phyloP scores from a whole-genome alignment of 2,888 invertebrate genomes.

The Drosophila paramelanica region DNA sequence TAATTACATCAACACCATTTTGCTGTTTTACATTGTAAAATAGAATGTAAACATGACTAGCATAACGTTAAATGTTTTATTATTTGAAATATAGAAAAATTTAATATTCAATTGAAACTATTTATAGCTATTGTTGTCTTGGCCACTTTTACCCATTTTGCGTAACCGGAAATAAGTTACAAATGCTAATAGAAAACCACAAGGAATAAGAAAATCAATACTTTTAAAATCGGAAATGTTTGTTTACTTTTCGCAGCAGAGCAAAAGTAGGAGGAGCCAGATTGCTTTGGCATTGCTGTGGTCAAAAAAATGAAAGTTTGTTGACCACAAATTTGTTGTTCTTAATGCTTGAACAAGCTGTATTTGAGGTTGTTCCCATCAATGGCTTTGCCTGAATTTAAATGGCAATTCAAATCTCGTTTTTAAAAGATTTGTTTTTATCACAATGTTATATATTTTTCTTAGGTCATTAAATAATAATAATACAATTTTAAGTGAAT shows the following conservation, averaged over 20 bases:
- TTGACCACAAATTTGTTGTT: conserved; percentile 4
- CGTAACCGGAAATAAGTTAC: background rate
- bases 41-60: background rate
- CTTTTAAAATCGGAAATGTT: background rate
- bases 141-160: background rate
- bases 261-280: too few relatives aligned
- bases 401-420: background rate
- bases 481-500: too few relatives aligned
- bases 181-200: background rate
- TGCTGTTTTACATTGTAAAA: background rate
- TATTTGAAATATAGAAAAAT: background rate
- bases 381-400: background rate
- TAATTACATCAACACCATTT: conserved; percentile 47
- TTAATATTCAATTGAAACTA: too few relatives aligned
- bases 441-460: background rate
- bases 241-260: background rate
- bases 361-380: background rate
- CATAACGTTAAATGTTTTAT: background rate
- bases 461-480: too few relatives aligned
- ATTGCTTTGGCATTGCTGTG: background rate
- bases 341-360: background rate
- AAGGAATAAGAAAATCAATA: conserved; percentile 6
- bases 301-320: conserved; percentile 4
- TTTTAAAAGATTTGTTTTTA: background rate
- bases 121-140: too few relatives aligned